Evolutionary conservation across 2,797 vertebrate species (phyloP), one percentile per base, ranked within the genome.

Genomic region (Pseudomugil tenellus): DNA sequence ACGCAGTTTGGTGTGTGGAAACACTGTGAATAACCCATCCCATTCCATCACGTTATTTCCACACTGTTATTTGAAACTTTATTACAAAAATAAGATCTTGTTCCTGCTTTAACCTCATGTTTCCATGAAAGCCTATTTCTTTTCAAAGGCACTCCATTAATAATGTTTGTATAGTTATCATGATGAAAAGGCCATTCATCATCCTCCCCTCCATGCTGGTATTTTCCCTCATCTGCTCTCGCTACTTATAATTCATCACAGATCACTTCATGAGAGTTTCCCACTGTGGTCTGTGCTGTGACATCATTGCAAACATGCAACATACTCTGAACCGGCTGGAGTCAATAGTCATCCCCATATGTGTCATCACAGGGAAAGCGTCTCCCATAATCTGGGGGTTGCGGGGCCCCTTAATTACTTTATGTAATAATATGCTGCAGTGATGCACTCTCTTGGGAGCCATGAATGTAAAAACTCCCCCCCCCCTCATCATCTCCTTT

Each of bases 351-450:
- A 83, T 73, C 78, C 41, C 57, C 67, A 28, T 65, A 72, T 79
- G 84, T 83, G 81, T 84, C 81, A 85, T 89, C 79, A 83, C 75
- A 72, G 70, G 82, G 82, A 84, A 87, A 89, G 79, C 83, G 80
- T 89, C 86, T 80, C 85, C 85, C 85, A 83, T 67, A 81, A 71
- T 87, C 70, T 67, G 76, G 77, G 85, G 85, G 63, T 73, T 28
- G 43, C 0, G 39, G 70, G 87, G 87, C 75, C 91, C 87, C 89
- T 79, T 92, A 92, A 93, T 91, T 92, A 81, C 88, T 92, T 91
- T 92, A 91, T 90, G 91, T 90, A 92, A 93, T 92, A 88, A 90
- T 81, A 90, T 79, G 68, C 86, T 80, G 58, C 86, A 84, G 81
- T 76, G 84, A 87, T 88, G 86, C 76, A 21, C 78, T 83, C 82